Percentiles rank a stretch among this genome's conserved stretches.
Evolutionary conservation across 2,113 vertebrate genomes (phyloP).

Genomic region (Clarias magur): DNA sequence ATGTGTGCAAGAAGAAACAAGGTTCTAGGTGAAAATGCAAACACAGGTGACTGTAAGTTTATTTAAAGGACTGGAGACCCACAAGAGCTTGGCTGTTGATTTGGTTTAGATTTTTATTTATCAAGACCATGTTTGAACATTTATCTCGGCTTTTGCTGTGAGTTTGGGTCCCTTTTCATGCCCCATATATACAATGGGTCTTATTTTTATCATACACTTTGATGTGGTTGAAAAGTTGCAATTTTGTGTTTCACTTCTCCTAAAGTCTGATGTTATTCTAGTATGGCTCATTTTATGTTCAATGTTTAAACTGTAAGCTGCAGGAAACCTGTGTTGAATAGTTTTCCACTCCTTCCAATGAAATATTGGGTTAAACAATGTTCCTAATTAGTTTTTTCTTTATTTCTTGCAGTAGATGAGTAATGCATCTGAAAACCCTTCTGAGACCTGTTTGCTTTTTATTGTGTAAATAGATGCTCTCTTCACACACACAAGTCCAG

Average conservation of each 20-base stretch:
- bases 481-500: neutral
- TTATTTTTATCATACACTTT: neutral
- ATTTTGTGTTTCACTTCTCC: neutral
- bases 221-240: neutral
- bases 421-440: constrained; percentile 18
- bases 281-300: neutral
- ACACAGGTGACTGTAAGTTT: neutral
- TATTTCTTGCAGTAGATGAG: constrained; percentile 21
- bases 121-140: neutral
- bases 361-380: neutral
- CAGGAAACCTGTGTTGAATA: neutral
- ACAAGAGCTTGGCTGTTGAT: neutral
- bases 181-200: neutral
- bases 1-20: constrained; percentile 28
- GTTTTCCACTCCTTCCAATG: neutral
- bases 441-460: neutral
- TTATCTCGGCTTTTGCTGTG: neutral
- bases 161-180: neutral
- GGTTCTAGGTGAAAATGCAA: neutral
- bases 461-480: neutral
- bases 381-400: neutral
- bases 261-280: neutral
- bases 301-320: neutral
- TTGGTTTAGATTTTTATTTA: constrained; percentile 16
- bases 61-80: neutral